A percentile compares a stretch with the other conserved stretches of the same genome.
Conservation (phyloP, 1,140 invertebrate genomes). For the Saccostrea echinata region DNA sequence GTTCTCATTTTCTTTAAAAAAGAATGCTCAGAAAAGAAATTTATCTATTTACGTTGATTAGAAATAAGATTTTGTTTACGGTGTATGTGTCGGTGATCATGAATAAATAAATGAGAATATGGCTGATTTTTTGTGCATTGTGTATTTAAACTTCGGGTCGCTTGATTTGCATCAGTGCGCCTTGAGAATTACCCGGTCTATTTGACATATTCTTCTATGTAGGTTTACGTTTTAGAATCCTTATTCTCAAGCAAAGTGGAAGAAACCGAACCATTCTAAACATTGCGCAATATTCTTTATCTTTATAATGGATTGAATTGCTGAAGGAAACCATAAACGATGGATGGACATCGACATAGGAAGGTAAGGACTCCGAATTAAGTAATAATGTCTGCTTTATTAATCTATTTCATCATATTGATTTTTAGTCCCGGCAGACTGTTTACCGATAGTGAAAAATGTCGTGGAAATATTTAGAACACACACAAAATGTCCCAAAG, state of each 20-base stretch:
- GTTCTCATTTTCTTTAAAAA: no score
- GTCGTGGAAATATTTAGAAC: background rate
- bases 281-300: background rate
- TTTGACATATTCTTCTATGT: background rate
- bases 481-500: no score
- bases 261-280: background rate
- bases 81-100: no score
- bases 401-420: background rate
- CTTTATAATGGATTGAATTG: background rate
- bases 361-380: background rate
- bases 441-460: background rate
- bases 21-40: no score
- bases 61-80: no score
- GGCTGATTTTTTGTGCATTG: background rate
- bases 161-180: background rate
- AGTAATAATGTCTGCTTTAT: background rate
- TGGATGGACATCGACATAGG: background rate
- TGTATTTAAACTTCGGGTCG: conserved; percentile 1
- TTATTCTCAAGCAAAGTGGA: background rate
- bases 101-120: no score
- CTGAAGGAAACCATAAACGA: background rate
- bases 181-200: background rate
- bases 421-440: background rate
- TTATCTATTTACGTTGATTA: no score
- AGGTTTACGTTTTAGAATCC: background rate